A percentile compares a stretch with the other conserved stretches of the same genome.
Evolutionary conservation across 1,140 invertebrate genomes (phyloP).

Genomic region (Brachionus rotundiformis): DNA sequence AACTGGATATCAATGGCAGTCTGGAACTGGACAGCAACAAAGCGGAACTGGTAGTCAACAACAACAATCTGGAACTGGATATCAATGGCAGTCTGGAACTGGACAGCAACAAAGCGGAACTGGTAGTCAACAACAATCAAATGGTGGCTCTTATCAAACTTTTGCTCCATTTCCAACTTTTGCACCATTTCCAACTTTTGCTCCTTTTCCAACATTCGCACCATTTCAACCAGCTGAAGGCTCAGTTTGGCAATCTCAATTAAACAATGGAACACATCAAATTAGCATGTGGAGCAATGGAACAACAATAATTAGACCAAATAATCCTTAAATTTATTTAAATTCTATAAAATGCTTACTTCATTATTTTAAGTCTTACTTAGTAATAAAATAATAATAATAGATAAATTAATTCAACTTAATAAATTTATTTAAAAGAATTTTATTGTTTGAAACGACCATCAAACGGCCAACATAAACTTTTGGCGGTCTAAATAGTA

Average conservation of each 20-base stretch:
- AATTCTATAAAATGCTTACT: too few relatives aligned
- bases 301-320: conserved; percentile 34
- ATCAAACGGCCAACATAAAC: too few relatives aligned
- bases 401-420: too few relatives aligned
- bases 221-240: not conserved
- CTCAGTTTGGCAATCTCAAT: conserved; percentile 31
- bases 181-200: conserved; percentile 29
- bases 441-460: too few relatives aligned
- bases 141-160: not conserved
- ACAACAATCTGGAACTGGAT: not conserved
- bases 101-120: not conserved
- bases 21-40: not conserved
- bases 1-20: not conserved
- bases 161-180: not conserved
- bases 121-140: not conserved
- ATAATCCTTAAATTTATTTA: not conserved
- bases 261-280: conserved; percentile 13
- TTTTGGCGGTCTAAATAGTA: too few relatives aligned
- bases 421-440: too few relatives aligned
- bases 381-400: too few relatives aligned
- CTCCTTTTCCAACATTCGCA: conserved; percentile 12
- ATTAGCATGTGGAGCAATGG: conserved; percentile 31
- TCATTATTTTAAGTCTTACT: too few relatives aligned
- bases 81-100: not conserved
- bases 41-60: not conserved